A percentile compares a stretch with the other conserved stretches of the same genome.
Conservation (phyloP, 2,113 vertebrate species). For the Camelus dromedarius region DNA sequence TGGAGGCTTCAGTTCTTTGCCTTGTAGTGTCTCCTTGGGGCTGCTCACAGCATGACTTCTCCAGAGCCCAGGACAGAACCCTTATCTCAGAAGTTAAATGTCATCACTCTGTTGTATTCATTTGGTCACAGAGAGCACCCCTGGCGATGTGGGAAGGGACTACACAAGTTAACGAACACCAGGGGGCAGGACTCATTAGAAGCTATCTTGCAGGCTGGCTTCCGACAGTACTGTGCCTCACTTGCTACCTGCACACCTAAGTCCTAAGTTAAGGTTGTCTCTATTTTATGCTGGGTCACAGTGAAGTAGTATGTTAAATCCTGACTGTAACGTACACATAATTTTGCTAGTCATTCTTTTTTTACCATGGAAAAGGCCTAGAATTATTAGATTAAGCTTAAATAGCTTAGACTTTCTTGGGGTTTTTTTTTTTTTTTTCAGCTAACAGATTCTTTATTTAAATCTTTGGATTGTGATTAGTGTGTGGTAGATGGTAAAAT, state of each 20-base stretch:
- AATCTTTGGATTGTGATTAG: conserved; percentile 1
- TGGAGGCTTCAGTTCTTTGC: not conserved
- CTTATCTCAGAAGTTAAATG: not conserved
- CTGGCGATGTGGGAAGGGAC: not conserved
- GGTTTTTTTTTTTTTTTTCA: not conserved
- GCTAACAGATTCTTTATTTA: conserved; percentile 41
- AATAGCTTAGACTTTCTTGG: not conserved
- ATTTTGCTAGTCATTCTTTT: conserved; percentile 8
- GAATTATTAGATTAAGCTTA: conserved; percentile 28
- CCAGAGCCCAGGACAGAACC: not conserved
- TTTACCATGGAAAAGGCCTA: not conserved
- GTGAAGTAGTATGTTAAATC: not conserved
- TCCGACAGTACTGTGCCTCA: not conserved
- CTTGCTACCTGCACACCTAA: not conserved
- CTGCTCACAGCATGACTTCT: not conserved
- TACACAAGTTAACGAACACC: not conserved
- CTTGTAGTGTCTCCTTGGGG: not conserved
- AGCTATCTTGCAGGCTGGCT: not conserved
- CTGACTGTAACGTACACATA: not conserved
- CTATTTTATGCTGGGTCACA: not conserved
- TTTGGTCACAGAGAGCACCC: not conserved
- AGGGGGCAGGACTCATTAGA: not conserved
- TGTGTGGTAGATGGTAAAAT: not conserved
- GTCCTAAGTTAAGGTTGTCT: not conserved
- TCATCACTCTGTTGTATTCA: not conserved